Evolutionary conservation across 2,888 invertebrate genomes (phyloP).

Genomic region (Phalangium opilio): DNA sequence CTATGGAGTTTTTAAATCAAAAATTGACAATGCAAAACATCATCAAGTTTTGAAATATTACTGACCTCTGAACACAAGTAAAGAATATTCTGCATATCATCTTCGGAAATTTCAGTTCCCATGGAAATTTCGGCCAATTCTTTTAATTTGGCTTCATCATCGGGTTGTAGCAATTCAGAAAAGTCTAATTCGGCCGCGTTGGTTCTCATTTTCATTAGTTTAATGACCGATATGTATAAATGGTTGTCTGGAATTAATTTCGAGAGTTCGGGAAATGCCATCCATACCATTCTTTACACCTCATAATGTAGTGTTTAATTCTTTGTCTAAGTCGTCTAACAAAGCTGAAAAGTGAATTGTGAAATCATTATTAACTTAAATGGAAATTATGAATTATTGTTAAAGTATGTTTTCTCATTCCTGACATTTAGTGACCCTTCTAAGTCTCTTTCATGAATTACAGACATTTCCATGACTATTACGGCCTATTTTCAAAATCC

Average conservation of each 20-base stretch:
- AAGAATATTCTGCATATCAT: slow-evolving; percentile 83
- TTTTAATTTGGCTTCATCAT: slow-evolving; percentile 79
- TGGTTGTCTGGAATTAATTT: slow-evolving; percentile 88
- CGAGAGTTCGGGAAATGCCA: slow-evolving; percentile 99
- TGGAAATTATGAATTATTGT: too few relatives aligned
- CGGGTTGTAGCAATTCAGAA: slow-evolving; percentile 81
- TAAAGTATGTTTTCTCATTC: too few relatives aligned
- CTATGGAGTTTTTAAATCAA: too few relatives aligned
- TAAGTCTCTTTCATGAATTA: too few relatives aligned
- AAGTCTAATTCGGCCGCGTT: slow-evolving; percentile 69
- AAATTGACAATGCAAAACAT: too few relatives aligned
- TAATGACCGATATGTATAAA: slow-evolving; percentile 54
- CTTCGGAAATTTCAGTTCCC: slow-evolving; percentile 96
- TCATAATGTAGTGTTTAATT: slow-evolving; percentile 95
- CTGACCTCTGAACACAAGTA: slow-evolving; percentile 69
- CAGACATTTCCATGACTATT: too few relatives aligned
- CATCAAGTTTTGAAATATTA: too few relatives aligned
- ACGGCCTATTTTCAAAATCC: too few relatives aligned
- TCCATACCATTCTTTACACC: slow-evolving; percentile 87
- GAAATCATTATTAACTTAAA: background rate
- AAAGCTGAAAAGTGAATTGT: slow-evolving; percentile 64
- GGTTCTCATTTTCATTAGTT: slow-evolving; percentile 43
- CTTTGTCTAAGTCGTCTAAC: slow-evolving; percentile 93
- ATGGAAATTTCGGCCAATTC: slow-evolving; percentile 97
- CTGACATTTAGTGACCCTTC: too few relatives aligned